Base-by-base conservation (phyloP, 2,888 invertebrate species). In the Allygus modestus region DNA sequence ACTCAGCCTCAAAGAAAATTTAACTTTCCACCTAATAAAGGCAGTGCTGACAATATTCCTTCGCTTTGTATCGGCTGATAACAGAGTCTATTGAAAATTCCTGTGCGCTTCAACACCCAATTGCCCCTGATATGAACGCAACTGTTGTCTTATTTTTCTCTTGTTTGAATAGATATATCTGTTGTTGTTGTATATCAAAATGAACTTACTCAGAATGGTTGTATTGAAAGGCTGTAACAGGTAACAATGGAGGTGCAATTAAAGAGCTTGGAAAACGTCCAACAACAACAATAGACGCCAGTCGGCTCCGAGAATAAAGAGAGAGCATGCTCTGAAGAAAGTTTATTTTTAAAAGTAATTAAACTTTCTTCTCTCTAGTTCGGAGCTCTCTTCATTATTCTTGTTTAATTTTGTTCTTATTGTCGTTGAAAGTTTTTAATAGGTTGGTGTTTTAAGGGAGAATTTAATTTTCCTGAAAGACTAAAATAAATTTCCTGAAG, bases 261-360 rank as follows among this genome's bases (percentile, higher is more conserved):
- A 41, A 71, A 71, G 37, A 20, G 28, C 20, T 31, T 71, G 71
- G 71, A 1, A 7, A 23, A 41, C 20, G n/a, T 15, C 71, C 71
- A 71, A 71, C 37, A 41, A 71, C 71, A 71, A 41, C 71, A 71
- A 20, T 71, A 41, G 71, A 15, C 71, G 23, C 15, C 71, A n/a
- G 31, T n/a, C n/a, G 11, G 61, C 28, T 26, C 69, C 69, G 31
- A 69, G 33, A 69, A 61, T 7, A 61, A 23, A 7, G 26, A 23
- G 61, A n/a, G 61, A 1, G 69, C 33, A 26, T 2, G 69, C 12
- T 33, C 31, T 1, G 26, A 33, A 5, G n/a, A 69, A 69, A 69
- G 31, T 28, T 69, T 69, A 69, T 33, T 33, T 69, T 33, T 33
- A 17, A 20, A 71, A 71, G 71, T 71, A 71, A 71, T 71, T 71